Evolutionary conservation across 2,888 invertebrate species (phyloP), one percentile per base, ranked within the genome.

Genomic region (Agrotis puta): DNA sequence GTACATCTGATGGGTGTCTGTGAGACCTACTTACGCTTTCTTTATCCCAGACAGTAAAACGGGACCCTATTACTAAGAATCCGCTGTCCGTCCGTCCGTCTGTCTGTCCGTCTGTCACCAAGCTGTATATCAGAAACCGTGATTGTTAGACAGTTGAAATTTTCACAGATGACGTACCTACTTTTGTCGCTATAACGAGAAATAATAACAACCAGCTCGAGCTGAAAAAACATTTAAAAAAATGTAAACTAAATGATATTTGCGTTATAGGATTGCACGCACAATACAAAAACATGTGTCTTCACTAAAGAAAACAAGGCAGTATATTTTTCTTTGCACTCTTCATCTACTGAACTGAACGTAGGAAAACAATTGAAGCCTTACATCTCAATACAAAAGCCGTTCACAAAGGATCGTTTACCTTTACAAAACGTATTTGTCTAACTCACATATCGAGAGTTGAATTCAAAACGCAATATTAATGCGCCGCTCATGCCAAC

Each of bases 401-500:
- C 27, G 65, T 59, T 59, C 65, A 81, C 79, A 74, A 83, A 72
- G 69, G 79, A 84, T 74, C 78, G 58, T 80, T 85, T 80, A 77
- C 84, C 80, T 82, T 80, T 76, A 69, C 71, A 50, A 74, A 74
- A 69, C 67, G 47, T 72, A 85, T 79, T 82, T 76, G 76, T 77
- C 65, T 69, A 77, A 75, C 70, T 79, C 69, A 69, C 65, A 74
- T 81, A 75, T 85, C 82, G 75, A 83, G 76, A 70, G 78, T 75
- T 77, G 81, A 87, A 87, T 87, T 86, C 85, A 81, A 84, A 88
- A 85, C 78, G 79, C 74, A 83, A 83, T 84, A 85, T 83, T 83
- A 84, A 85, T 84, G 79, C 77, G 80, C 70, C 47, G 81, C 79
- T 83, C 84, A 86, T 87, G 88, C 88, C 88, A 87, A 85, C 78